Conservation (phyloP, 2,797 vertebrate species). For the Myoxocephalus aenaeus region DNA sequence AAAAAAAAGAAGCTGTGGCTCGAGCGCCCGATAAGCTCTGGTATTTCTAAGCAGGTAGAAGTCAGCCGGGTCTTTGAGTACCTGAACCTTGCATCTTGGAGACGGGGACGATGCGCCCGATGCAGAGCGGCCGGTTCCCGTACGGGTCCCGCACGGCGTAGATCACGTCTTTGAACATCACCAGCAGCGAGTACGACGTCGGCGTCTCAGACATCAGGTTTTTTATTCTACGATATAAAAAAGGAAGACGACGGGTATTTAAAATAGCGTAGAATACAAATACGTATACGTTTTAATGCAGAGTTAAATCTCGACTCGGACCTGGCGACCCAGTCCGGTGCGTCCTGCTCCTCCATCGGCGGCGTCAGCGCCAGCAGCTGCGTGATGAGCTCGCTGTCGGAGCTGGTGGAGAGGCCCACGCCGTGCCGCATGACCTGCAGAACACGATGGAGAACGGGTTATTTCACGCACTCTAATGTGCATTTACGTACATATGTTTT, state of each 20-base stretch:
- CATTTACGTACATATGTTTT: background rate
- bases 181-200: conserved; percentile 93
- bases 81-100: conserved; percentile 91
- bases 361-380: conserved; percentile 96
- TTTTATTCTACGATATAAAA: conserved; percentile 87
- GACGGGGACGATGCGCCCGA: conserved; percentile 92
- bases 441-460: background rate
- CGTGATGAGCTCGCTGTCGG: conserved; percentile 98
- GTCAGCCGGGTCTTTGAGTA: conserved; percentile 59
- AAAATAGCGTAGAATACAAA: too few species aligned
- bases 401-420: conserved; percentile 96
- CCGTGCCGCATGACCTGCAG: conserved; percentile 95
- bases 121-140: conserved; percentile 95
- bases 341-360: conserved; percentile 91
- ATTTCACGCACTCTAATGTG: background rate
- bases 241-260: background rate
- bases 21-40: conserved; percentile 4
- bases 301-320: conserved; percentile 56
- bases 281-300: too few species aligned
- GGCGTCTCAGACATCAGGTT: conserved; percentile 97
- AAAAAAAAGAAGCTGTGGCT: background rate
- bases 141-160: conserved; percentile 97
- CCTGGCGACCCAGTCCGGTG: conserved; percentile 98
- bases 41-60: background rate
- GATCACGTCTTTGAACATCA: conserved; percentile 97